phyloP scores from a whole-genome alignment of 1,140 invertebrate genomes.

The Semibalanus balanoides region DNA sequence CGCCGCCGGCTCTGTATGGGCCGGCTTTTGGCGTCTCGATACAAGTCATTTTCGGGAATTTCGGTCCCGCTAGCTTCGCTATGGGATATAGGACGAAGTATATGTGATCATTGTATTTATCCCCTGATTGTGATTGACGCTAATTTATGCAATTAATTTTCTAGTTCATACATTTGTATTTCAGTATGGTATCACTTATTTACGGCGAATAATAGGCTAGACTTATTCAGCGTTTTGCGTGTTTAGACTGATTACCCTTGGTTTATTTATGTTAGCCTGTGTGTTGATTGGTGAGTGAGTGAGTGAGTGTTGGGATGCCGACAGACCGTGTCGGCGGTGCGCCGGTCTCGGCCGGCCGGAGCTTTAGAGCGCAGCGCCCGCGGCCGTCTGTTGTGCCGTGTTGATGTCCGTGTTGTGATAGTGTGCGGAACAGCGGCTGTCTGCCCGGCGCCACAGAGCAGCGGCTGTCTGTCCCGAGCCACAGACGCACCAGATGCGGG shows the following conservation, averaged over 20 bases:
- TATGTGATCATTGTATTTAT: neutral
- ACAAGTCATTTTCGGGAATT: neutral
- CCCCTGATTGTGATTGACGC: neutral
- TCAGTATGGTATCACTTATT: neutral
- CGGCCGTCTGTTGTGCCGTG: neutral
- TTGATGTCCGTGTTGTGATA: neutral
- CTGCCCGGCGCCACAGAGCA: too few relatives aligned
- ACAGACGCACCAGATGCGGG: neutral
- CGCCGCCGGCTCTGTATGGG: neutral
- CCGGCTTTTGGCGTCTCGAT: neutral
- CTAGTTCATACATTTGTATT: neutral
- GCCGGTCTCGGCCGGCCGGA: too few relatives aligned
- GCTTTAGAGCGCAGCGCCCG: too few relatives aligned
- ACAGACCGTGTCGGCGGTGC: too few relatives aligned
- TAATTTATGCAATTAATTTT: constrained; percentile 3
- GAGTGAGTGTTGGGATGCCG: too few relatives aligned
- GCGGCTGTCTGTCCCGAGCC: neutral
- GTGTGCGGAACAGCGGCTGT: neutral
- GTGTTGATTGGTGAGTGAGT: neutral
- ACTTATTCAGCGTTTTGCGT: neutral
- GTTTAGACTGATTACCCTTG: neutral
- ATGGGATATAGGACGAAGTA: neutral
- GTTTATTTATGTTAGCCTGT: neutral
- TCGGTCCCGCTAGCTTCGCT: neutral
- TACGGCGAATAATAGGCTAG: neutral